Base-by-base conservation (phyloP, 2,113 vertebrate genomes). In the Protobothrops mucrosquamatus region DNA sequence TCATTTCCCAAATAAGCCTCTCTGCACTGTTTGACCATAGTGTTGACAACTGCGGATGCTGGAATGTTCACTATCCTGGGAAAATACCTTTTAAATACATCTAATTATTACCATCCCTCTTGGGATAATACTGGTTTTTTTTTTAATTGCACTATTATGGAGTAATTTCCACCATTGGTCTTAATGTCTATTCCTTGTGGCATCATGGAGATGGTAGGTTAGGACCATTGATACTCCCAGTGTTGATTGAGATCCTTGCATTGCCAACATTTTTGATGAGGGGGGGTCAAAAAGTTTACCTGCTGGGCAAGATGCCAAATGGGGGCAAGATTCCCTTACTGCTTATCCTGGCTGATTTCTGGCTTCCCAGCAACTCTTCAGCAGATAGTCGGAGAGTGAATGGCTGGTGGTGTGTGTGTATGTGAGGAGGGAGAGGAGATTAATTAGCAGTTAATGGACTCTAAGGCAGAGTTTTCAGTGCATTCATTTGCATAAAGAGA, bases 371-470 rank as follows among this genome's bases (percentile, higher is more conserved):
- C 93, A 93, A 51, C 69, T 64, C 74, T 92, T 86, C 57, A 55
- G 29, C 74, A 92, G 88, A 92, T 34, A 90, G 69, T 20, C 3
- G 55, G 48, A 85, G 64, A 86, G 91, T 48, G 74, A 94, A 92
- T 89, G 52, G 93, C 29, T 94, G 23, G 88, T 24, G 52, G 69
- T 57, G 64, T 24, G 61, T 52, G 34, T 56, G 54, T 5, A 9
- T 57, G 55, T 6, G 48, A n/a, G 26, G 46, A 7, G 23, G 64
- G 88, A 88, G 61, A 85, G 89, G 91, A 92, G 93, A 94, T 94
- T 94, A 94, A 94, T 94, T 94, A 94, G 93, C 88, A 92, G 89
- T 94, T 94, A 94, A 94, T 94, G 88, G 91, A 92, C 91, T 94
- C 81, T 55, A 64, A 92, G 88, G 91, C 88, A 90, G 52, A 94